Conservation (phyloP, 2,888 invertebrate genomes). For the Operophtera brumata region DNA sequence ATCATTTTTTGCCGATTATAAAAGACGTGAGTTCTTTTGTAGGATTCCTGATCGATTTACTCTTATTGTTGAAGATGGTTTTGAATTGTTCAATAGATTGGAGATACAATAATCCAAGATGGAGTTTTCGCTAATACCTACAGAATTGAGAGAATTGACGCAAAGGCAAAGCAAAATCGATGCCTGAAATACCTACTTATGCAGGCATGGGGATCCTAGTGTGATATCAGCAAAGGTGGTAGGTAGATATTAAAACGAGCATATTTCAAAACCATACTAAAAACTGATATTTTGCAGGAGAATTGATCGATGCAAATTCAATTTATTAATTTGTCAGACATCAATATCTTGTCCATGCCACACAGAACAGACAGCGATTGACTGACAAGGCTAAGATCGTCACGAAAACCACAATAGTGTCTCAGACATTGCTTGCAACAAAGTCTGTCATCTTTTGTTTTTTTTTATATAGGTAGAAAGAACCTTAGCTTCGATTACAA, state of each 20-base stretch:
- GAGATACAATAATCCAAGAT: too few relatives aligned
- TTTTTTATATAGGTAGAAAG: background rate
- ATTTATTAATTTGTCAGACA: slow-evolving; percentile 50
- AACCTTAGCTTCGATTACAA: background rate
- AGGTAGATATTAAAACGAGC: too few relatives aligned
- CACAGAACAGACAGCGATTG: slow-evolving; percentile 14
- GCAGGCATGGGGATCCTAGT: too few relatives aligned
- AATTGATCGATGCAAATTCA: slow-evolving; percentile 22
- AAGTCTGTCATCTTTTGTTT: background rate
- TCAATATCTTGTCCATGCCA: slow-evolving; percentile 37
- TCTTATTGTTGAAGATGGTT: background rate
- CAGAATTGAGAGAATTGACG: too few relatives aligned
- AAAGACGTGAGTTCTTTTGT: slow-evolving; percentile 17
- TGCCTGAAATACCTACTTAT: too few relatives aligned
- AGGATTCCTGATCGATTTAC: slow-evolving; percentile 6
- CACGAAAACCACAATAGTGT: slow-evolving; percentile 43
- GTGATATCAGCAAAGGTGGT: too few relatives aligned
- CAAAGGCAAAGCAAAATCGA: too few relatives aligned
- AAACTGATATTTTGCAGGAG: slow-evolving; percentile 7
- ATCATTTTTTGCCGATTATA: slow-evolving; percentile 18
- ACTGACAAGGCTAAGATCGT: slow-evolving; percentile 52
- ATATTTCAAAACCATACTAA: too few relatives aligned
- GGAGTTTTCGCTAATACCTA: too few relatives aligned
- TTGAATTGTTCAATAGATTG: background rate
- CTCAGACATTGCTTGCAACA: background rate